phyloP scores from a whole-genome alignment of 2,888 invertebrate genomes.

The Spodoptera exigua region DNA sequence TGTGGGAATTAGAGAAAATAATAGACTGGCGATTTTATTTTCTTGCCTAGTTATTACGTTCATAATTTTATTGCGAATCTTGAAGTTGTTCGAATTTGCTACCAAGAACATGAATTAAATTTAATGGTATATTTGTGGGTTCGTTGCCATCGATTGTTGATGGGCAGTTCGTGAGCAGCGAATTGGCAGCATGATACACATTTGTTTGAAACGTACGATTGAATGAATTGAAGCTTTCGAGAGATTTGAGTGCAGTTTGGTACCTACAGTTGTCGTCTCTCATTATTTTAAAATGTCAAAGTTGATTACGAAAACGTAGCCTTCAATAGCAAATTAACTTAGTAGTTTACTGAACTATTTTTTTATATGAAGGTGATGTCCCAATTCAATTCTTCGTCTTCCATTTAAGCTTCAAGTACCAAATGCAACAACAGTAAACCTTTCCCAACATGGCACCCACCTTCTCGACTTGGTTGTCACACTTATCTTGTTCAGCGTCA shows the following conservation, averaged over 20 bases:
- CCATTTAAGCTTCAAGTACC: constrained; percentile 22
- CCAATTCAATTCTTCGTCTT: neutral
- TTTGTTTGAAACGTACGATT: constrained; percentile 26
- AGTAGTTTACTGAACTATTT: no score
- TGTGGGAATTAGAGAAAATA: constrained; percentile 52
- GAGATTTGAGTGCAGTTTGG: constrained; percentile 6
- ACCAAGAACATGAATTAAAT: constrained; percentile 46
- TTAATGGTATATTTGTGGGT: constrained; percentile 36
- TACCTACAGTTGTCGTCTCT: no score
- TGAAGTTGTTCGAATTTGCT: constrained; percentile 37
- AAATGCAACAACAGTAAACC: constrained; percentile 43
- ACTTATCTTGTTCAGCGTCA: constrained; percentile 50
- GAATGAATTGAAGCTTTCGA: constrained; percentile 7
- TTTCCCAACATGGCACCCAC: constrained; percentile 34
- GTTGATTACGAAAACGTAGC: no score
- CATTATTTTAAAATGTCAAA: no score
- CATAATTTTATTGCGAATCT: constrained; percentile 41
- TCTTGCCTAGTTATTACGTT: constrained; percentile 43
- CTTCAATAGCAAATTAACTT: no score
- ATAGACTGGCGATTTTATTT: constrained; percentile 47
- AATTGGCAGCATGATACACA: constrained; percentile 30
- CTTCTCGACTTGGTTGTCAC: constrained; percentile 52
- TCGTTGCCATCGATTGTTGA: constrained; percentile 40
- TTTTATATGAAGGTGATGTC: neutral
- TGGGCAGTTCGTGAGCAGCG: constrained; percentile 42